phyloP scores from a whole-genome alignment of 2,888 invertebrate genomes.

The Caenorhabditis afra region DNA sequence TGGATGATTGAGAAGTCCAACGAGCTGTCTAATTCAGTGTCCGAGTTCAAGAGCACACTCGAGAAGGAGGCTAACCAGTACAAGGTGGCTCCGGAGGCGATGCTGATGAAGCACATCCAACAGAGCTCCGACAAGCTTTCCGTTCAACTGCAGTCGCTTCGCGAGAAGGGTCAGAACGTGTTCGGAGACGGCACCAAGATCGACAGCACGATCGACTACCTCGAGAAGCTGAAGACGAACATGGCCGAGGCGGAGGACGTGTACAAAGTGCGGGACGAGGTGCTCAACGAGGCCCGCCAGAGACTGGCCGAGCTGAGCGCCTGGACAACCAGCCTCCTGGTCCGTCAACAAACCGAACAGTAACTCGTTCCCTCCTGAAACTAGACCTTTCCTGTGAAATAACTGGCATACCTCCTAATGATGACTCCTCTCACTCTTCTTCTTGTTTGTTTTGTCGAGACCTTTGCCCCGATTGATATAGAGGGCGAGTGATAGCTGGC shows the following conservation, averaged over 20 bases:
- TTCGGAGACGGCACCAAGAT: conserved; percentile 64
- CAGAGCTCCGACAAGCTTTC: conserved; percentile 47
- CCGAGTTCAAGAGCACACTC: conserved; percentile 57
- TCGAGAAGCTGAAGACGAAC: conserved; percentile 57
- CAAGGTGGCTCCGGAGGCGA: conserved; percentile 61
- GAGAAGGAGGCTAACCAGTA: conserved; percentile 62
- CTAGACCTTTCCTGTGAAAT: conserved; percentile 46
- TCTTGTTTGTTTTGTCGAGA: conserved; percentile 17
- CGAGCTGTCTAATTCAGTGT: conserved; percentile 59
- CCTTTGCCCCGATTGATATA: conserved; percentile 52
- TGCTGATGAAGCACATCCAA: conserved; percentile 65
- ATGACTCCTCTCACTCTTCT: conserved; percentile 14
- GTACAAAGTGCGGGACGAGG: conserved; percentile 69
- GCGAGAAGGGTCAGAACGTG: conserved; percentile 60
- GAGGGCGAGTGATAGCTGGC: conserved; percentile 37
- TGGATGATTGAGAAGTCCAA: conserved; percentile 65
- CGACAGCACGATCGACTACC: conserved; percentile 60
- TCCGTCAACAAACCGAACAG: conserved; percentile 59
- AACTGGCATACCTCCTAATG: conserved; percentile 28
- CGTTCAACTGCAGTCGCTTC: conserved; percentile 47
- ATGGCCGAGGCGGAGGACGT: conserved; percentile 63
- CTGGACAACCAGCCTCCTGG: conserved; percentile 64
- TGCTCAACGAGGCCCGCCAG: conserved; percentile 66
- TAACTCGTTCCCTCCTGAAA: conserved; percentile 9
- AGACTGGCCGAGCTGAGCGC: conserved; percentile 62